Conservation (phyloP, 2,888 invertebrate species). For the Formica aserva region DNA sequence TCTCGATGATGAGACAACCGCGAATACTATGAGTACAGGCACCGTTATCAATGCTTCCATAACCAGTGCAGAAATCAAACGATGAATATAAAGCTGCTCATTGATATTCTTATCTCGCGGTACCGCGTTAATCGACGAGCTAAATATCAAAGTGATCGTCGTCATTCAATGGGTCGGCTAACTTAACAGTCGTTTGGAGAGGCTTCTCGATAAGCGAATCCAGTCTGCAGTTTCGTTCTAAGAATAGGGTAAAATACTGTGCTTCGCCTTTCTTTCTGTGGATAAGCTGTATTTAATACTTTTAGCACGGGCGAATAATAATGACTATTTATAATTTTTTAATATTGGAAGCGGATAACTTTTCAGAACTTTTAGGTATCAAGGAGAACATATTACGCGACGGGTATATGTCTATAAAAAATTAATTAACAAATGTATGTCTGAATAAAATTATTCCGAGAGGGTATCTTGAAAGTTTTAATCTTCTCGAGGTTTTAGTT, state of each 20-base stretch:
- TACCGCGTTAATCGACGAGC: constrained; percentile 11
- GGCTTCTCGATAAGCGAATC: constrained; percentile 32
- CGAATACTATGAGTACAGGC: constrained; percentile 16
- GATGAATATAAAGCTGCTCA: constrained; percentile 52
- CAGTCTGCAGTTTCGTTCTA: constrained; percentile 13
- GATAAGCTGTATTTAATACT: background rate
- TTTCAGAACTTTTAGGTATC: background rate
- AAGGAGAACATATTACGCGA: background rate
- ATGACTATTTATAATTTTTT: constrained; percentile 7
- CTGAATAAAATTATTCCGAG: constrained; percentile 15
- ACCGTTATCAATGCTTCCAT: constrained; percentile 50
- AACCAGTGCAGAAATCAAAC: constrained; percentile 8
- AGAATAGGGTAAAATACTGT: constrained; percentile 27
- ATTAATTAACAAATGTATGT: constrained; percentile 9
- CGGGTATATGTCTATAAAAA: background rate
- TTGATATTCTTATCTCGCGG: constrained; percentile 67
- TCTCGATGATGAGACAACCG: constrained; percentile 24
- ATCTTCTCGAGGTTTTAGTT: background rate
- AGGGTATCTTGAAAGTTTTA: background rate
- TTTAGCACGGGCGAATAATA: background rate
- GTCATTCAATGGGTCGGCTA: constrained; percentile 1
- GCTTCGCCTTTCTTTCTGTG: background rate
- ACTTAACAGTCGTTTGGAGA: constrained; percentile 24
- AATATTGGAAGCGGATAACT: background rate
- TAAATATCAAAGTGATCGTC: constrained; percentile 2